Base-by-base conservation (phyloP, 2,113 vertebrate genomes). In the Cyprinodon brontotheroides region DNA sequence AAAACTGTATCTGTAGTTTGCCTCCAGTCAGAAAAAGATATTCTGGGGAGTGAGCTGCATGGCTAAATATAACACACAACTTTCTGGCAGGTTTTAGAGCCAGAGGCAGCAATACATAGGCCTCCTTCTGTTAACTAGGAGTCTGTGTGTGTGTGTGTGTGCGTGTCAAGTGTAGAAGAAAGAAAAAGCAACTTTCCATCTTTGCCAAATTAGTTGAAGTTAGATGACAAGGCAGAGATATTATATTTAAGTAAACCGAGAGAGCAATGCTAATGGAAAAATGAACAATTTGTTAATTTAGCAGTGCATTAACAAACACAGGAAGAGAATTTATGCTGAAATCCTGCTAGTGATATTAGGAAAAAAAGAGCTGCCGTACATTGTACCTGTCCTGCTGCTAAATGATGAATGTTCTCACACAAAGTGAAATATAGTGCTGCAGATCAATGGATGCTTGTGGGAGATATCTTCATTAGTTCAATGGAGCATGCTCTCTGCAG, bases 391-490 rank as follows among this genome's bases (percentile, higher is more conserved):
- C 78, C 74, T 57, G 60, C 59, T 68, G 74, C 68, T 67, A 59
- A 79, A 81, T 82, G 87, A 90, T 81, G 68, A 86, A 91, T 74
- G 69, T 41, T 61, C 63, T 77, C 64, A 65, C 72, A 40, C 43
- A 41, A 41, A 0, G 57, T 68, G 45, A 73, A 86, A 78, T 72
- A 84, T 84, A 68, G 74, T 73, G 76, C 47, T 38, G 61, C 74
- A 78, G 86, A 90, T 89, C 85, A 86, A 84, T 87, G 78, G 79
- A 61, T 70, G 73, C 82, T 80, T 70, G 60, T 64, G 69, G 77
- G 77, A 75, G 64, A 88, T 70, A 74, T 90, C 84, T 90, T 86
- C 82, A 90, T 90, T 88, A 82, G 84, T 73, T 79, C 85, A 84
- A 86, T 78, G 75, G 80, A 89, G 75, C 57, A 60, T 66, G 75